These are phyloP conservation scores for Loriculus beryllinus DNA, from an alignment of 2,797 vertebrate species.

Conservation along the genomic window DNA sequence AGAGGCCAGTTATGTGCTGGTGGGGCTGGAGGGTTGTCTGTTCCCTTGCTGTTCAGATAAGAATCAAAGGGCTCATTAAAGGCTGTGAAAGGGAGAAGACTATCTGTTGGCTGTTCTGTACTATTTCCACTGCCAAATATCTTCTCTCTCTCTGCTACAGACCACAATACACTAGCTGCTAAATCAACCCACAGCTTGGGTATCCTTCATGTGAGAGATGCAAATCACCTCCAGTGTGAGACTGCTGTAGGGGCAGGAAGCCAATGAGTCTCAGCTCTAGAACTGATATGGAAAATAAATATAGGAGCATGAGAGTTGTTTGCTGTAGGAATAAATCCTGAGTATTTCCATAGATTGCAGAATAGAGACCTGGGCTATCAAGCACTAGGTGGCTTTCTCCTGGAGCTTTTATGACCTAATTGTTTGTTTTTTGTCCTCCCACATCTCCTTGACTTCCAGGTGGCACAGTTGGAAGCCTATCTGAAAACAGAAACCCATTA, in stretches of 20 bases:
- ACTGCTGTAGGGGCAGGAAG: not conserved
- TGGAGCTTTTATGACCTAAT: not conserved
- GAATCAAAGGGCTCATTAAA: not conserved
- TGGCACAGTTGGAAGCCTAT: not conserved
- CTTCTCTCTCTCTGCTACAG: not conserved
- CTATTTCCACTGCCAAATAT: not conserved
- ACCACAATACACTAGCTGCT: not conserved
- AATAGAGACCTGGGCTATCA: not conserved
- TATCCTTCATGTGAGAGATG: not conserved
- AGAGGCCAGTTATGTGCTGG: not conserved
- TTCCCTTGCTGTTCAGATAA: not conserved
- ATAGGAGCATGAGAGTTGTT: not conserved
- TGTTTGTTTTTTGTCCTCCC: not conserved
- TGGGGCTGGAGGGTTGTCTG: not conserved
- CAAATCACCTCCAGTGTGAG: not conserved
- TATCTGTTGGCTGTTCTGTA: not conserved
- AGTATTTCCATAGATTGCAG: not conserved
- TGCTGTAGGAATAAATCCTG: not conserved
- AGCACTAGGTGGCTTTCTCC: not conserved
- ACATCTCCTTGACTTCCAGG: not conserved
- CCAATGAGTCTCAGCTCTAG: not conserved
- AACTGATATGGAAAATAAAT: not conserved
- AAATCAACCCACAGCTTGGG: not conserved
- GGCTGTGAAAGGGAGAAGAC: not conserved
- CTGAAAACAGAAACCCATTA: not conserved